A percentile compares a stretch with the other conserved stretches of the same genome.
Conservation (phyloP, 2,113 vertebrate genomes). For the Indri indri region DNA sequence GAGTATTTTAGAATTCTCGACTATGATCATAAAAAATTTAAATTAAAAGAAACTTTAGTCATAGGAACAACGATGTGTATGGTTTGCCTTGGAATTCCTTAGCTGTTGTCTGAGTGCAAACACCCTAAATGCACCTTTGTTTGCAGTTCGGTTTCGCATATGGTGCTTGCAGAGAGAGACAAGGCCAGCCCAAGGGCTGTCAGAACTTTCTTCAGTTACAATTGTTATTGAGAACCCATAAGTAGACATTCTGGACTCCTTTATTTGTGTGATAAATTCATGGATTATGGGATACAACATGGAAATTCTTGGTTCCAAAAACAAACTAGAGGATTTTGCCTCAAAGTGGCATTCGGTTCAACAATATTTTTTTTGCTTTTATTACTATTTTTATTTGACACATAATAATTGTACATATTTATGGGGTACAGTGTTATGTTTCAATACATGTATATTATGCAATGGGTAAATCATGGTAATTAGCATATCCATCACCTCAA, state of each 20-base stretch:
- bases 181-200: neutral
- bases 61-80: neutral
- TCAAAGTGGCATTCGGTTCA: neutral
- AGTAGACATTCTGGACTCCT: neutral
- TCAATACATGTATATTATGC: neutral
- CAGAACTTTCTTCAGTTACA: neutral
- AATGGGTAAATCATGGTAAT: neutral
- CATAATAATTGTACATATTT: neutral
- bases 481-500: neutral
- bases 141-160: neutral
- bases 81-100: conserved; percentile 26
- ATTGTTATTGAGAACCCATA: neutral
- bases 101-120: neutral
- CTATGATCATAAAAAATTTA: neutral
- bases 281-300: neutral
- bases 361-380: neutral
- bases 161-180: neutral
- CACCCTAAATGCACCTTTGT: neutral
- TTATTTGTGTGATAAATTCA: neutral
- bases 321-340: conserved; percentile 7
- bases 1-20: conserved; percentile 18
- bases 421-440: neutral
- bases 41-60: neutral
- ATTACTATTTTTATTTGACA: neutral
- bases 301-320: conserved; percentile 12